Evolutionary conservation across 2,888 invertebrate genomes (phyloP).

Genomic region (Brachyptera putata): DNA sequence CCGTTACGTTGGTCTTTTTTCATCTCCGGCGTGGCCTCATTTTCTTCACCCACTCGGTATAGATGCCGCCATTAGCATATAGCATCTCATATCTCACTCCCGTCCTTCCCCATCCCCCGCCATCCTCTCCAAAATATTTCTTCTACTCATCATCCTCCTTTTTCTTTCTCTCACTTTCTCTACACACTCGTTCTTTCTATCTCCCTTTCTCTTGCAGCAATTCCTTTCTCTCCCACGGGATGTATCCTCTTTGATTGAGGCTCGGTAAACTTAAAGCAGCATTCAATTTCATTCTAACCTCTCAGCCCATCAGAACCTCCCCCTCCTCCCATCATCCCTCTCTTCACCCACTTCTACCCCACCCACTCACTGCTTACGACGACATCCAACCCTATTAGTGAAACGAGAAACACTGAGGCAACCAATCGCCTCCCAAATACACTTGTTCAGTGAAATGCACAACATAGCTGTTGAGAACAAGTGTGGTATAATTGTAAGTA

Average conservation of each 20-base stretch:
- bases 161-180: too few species aligned
- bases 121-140: background rate
- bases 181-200: too few species aligned
- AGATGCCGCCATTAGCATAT: constrained; percentile 20
- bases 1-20: background rate
- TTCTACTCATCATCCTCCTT: too few species aligned
- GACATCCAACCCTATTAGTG: background rate
- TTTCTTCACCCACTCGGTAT: background rate
- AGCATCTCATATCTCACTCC: constrained; percentile 17
- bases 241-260: constrained; percentile 27
- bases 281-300: constrained; percentile 22
- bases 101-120: background rate
- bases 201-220: too few species aligned
- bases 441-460: constrained; percentile 7
- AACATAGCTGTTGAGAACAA: background rate
- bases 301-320: background rate
- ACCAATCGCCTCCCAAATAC: constrained; percentile 8
- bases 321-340: background rate
- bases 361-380: background rate
- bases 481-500: too few species aligned
- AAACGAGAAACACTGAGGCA: background rate
- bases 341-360: background rate
- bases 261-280: constrained; percentile 25
- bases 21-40: background rate
- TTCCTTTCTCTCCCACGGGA: constrained; percentile 11